These are phyloP conservation scores for Physella acuta DNA, from an alignment of 1,140 invertebrate species.

Conservation along the genomic window DNA sequence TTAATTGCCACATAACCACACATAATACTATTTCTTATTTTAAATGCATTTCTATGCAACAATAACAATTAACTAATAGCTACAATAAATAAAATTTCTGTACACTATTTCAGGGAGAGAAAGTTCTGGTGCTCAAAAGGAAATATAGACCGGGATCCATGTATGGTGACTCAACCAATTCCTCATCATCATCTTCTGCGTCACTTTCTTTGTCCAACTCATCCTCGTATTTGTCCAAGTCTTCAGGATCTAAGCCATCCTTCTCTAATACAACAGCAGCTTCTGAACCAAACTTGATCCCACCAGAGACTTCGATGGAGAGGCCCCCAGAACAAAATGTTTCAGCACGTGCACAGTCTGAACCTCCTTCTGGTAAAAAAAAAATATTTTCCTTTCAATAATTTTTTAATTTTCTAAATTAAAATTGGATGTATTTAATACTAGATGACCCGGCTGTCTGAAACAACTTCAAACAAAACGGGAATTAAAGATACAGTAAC, in stretches of 20 bases:
- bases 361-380: conserved; percentile 28
- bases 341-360: conserved; percentile 27
- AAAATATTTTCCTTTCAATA: not conserved
- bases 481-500: no score
- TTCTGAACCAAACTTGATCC: not conserved
- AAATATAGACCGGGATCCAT: conserved; percentile 33
- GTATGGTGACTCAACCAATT: not conserved
- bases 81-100: conserved; percentile 3
- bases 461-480: no score
- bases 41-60: no score
- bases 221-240: not conserved
- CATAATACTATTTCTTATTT: no score
- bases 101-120: conserved; percentile 33
- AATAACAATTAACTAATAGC: not conserved
- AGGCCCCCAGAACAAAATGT: not conserved
- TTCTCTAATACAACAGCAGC: no score
- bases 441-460: no score
- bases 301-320: not conserved
- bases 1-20: no score
- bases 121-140: conserved; percentile 42
- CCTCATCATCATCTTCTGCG: not conserved
- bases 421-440: no score
- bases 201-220: not conserved
- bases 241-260: not conserved
- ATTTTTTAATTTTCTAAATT: no score